Percentiles rank a stretch among this genome's conserved stretches.
Evolutionary conservation across 2,888 invertebrate genomes (phyloP).

Genomic region (Scrobipalpa costella): DNA sequence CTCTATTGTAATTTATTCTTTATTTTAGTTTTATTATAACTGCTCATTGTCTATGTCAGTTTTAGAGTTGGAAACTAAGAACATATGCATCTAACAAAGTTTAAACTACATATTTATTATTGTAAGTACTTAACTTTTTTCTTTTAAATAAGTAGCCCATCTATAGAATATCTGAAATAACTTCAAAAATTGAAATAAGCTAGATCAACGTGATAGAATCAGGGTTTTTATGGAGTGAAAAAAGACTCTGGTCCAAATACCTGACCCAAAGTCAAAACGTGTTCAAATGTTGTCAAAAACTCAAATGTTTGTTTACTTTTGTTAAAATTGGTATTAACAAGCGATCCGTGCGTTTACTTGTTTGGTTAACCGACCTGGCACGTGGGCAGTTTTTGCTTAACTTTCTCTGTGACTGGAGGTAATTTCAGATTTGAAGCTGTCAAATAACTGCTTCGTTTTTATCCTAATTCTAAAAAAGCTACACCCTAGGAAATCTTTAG

Average conservation of each 20-base stretch:
- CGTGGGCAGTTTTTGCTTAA: constrained; percentile 50
- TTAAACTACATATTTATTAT: no score
- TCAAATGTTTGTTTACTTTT: constrained; percentile 12
- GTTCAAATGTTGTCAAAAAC: constrained; percentile 13
- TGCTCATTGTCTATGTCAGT: neutral
- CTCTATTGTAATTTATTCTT: neutral
- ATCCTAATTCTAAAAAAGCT: neutral
- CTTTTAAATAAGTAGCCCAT: no score
- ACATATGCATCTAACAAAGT: no score
- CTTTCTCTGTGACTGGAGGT: constrained; percentile 45
- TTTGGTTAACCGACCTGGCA: constrained; percentile 63
- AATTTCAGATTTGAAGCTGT: constrained; percentile 8
- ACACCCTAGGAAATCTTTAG: neutral
- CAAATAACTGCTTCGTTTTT: neutral
- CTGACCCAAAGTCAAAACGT: constrained; percentile 10
- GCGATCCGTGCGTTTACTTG: constrained; percentile 44
- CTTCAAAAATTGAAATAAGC: no score
- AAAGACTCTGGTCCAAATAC: neutral
- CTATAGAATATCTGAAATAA: no score
- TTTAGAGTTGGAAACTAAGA: neutral
- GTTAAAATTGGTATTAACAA: neutral
- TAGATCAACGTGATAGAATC: neutral
- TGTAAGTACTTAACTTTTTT: no score
- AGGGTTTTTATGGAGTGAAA: neutral
- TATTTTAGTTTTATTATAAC: neutral